Conservation (phyloP, 2,113 vertebrate genomes). For the Piaya cayana region DNA sequence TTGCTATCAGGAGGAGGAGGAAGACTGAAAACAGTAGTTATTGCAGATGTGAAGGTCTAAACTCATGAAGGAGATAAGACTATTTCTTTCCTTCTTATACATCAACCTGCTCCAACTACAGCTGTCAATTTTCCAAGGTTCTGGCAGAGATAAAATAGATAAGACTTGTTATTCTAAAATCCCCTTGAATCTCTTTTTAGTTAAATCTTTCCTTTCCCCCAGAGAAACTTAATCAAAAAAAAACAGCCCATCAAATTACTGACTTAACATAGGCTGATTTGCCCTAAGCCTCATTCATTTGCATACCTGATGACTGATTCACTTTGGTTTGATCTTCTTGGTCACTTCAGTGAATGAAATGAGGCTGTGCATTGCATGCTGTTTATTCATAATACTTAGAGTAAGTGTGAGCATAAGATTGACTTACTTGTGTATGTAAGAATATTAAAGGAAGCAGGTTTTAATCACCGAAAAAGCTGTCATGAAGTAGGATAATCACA, state of each 20-base stretch:
- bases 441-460: neutral
- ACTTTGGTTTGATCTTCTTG: constrained; percentile 2
- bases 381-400: neutral
- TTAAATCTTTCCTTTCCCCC: neutral
- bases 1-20: neutral
- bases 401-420: neutral
- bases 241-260: constrained; percentile 8
- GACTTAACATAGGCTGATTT: neutral
- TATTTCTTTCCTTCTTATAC: neutral
- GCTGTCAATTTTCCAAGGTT: neutral
- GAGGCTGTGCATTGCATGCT: neutral
- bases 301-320: neutral
- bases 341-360: neutral
- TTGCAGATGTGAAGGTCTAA: neutral
- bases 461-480: neutral
- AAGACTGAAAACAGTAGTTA: neutral
- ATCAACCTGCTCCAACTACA: neutral
- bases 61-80: neutral
- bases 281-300: neutral
- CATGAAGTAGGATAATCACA: neutral
- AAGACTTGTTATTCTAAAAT: neutral
- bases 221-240: constrained; percentile 38
- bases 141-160: neutral
- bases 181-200: constrained; percentile 20
- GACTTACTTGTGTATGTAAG: neutral